These are phyloP conservation scores for Heliothis virescens DNA, from an alignment of 1,140 invertebrate species.

Conservation along the genomic window DNA sequence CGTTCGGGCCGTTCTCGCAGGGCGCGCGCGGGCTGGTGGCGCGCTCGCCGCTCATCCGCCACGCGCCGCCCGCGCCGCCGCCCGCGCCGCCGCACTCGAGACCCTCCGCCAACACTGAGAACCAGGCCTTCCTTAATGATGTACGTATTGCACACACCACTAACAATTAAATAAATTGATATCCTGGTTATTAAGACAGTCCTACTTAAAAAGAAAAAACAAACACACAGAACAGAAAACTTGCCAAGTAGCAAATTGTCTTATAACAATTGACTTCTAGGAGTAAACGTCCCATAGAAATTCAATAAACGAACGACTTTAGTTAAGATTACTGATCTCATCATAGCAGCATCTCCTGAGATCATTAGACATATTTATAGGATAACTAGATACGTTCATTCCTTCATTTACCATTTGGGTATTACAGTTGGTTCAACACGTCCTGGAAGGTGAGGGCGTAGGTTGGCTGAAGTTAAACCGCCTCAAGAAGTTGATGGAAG, in stretches of 20 bases:
- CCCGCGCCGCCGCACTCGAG: constrained; percentile 89
- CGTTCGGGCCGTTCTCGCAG: constrained; percentile 92
- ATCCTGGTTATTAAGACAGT: too few relatives aligned
- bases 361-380: too few relatives aligned
- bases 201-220: not conserved
- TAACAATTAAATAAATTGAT: too few relatives aligned
- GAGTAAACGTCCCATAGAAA: too few relatives aligned
- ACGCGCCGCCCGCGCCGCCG: constrained; percentile 89
- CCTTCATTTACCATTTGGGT: too few relatives aligned
- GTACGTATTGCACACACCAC: constrained; percentile 81
- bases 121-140: constrained; percentile 95
- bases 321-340: too few relatives aligned
- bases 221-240: too few relatives aligned
- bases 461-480: constrained; percentile 98
- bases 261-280: too few relatives aligned
- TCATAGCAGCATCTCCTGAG: too few relatives aligned
- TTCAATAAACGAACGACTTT: too few relatives aligned
- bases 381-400: too few relatives aligned
- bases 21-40: constrained; percentile 95
- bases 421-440: constrained; percentile 94
- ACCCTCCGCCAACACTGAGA: constrained; percentile 92
- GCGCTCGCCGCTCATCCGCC: constrained; percentile 95
- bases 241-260: too few relatives aligned
- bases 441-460: constrained; percentile 98
- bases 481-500: constrained; percentile 98